Percentiles rank a stretch among this genome's conserved stretches.
Conservation (phyloP, 2,113 vertebrate species). For the Notarius lentiginosus region DNA sequence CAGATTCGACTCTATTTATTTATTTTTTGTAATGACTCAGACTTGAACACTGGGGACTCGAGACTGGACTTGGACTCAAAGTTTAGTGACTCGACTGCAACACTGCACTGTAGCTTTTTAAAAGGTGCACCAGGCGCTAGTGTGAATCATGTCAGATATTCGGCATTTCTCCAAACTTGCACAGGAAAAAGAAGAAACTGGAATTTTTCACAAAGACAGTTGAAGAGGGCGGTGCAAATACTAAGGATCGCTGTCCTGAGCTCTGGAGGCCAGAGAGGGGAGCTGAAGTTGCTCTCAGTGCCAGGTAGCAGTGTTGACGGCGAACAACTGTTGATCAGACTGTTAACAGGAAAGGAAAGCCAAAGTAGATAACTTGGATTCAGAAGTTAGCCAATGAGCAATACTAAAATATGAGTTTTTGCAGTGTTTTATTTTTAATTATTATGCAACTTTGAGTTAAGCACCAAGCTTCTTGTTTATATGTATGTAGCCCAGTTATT, state of each 20-base stretch:
- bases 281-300: background rate
- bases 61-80: no score
- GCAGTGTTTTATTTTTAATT: background rate
- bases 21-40: no score
- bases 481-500: background rate
- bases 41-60: no score
- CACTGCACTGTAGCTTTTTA: no score
- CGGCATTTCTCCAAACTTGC: background rate
- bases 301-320: background rate
- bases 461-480: background rate
- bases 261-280: background rate
- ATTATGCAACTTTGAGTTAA: background rate
- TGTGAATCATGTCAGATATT: background rate
- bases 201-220: background rate
- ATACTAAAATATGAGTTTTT: background rate
- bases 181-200: background rate
- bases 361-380: background rate
- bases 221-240: background rate
- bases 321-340: conserved; percentile 8
- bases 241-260: background rate
- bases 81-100: no score
- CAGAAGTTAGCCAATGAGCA: background rate
- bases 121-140: background rate
- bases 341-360: background rate
- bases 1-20: no score